Evolutionary conservation across 2,888 invertebrate genomes (phyloP).

Genomic region (Conchocele bisecta): DNA sequence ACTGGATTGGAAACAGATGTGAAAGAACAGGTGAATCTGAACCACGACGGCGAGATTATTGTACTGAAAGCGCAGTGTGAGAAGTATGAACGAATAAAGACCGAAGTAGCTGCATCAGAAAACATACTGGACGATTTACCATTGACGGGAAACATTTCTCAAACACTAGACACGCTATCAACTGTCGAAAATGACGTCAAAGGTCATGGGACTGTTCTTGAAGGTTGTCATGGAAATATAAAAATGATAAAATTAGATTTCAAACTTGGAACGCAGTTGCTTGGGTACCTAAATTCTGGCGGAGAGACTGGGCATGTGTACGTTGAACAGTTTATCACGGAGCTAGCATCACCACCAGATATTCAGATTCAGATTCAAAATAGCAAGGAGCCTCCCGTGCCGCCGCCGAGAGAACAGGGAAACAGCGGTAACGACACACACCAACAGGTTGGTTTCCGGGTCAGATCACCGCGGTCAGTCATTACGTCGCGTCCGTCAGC

Average conservation of each 20-base stretch:
- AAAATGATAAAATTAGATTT: conserved; percentile 46
- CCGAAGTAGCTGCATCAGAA: conserved; percentile 42
- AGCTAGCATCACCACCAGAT: conserved; percentile 42
- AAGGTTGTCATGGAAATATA: conserved; percentile 45
- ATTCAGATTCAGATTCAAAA: too few species aligned
- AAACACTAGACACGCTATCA: conserved; percentile 39
- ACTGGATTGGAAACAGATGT: conserved; percentile 50
- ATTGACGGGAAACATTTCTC: conserved; percentile 22
- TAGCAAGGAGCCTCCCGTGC: conserved; percentile 28
- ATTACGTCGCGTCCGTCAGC: too few species aligned
- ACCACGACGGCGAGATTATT: conserved; percentile 50
- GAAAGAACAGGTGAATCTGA: conserved; percentile 47
- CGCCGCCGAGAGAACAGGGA: conserved; percentile 19
- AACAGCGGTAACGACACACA: too few species aligned
- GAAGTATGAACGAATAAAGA: conserved; percentile 54
- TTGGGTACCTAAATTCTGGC: conserved; percentile 44
- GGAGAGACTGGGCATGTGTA: conserved; percentile 46
- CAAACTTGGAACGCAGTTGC: conserved; percentile 41
- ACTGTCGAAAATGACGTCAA: conserved; percentile 49
- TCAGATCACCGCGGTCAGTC: too few species aligned
- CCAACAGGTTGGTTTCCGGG: too few species aligned
- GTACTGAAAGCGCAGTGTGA: conserved; percentile 53
- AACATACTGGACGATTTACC: conserved; percentile 42
- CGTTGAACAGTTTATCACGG: conserved; percentile 40
- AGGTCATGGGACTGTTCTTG: conserved; percentile 41